Evolutionary conservation across 2,888 invertebrate genomes (phyloP), one percentile per base, ranked within the genome.

Genomic region (Lasius platythorax): DNA sequence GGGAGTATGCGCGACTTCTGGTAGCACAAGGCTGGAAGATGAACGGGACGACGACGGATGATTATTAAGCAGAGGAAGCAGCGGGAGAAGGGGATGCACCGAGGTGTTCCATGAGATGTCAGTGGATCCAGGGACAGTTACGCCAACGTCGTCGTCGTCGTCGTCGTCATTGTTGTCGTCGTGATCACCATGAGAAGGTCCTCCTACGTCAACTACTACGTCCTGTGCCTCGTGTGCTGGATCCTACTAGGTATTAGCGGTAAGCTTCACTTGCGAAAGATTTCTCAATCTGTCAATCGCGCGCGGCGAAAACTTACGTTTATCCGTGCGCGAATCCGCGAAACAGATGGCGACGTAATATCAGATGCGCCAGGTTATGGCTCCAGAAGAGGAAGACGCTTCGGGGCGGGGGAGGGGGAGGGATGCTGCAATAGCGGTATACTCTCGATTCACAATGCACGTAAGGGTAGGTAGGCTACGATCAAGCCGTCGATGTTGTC

Each of bases 171-270:
- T 76, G 75, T 70, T 43, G 67, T 78, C 58, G 81, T 86, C 82
- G 66, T 81, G 92, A 92, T 93, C 94, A 94, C 91, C 94, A 95
- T 95, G 94, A 94, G 94, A 93, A 94, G 94, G 91, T 92, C 94
- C 93, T 94, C 94, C 89, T 94, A 94, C 93, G 93, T 94, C 90
- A 94, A 95, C 92, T 95, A 95, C 90, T 95, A 95, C 93, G 93
- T 95, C 91, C 94, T 95, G 91, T 95, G 94, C 93, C 94, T 95
- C 93, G 94, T 95, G 88, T 95, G 94, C 92, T 95, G 95, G 95
- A 92, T 95, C 85, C 93, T 95, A 81, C 92, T 95, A 84, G 95
- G 95, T 88, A 94, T 95, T 91, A 94, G 94, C 91, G 95, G 95
- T 95, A 93, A 95, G 94, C 50, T 40, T n/a, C 46, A 8, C 23